Evolutionary conservation across 2,797 vertebrate genomes (phyloP).

Genomic region (Sebastes hubbsi): DNA sequence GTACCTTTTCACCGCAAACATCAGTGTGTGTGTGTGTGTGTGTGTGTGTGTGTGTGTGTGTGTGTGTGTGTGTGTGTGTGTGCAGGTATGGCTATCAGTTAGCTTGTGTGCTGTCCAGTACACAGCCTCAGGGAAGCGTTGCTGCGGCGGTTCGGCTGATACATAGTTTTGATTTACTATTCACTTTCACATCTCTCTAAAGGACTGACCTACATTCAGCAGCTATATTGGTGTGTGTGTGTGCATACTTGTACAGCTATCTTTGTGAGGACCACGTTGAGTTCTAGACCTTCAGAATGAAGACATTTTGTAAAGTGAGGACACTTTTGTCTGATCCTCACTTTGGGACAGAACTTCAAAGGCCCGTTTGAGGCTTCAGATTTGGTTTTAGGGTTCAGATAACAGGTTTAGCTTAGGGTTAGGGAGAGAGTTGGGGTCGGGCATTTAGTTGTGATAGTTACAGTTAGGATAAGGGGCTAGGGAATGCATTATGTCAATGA

Average conservation of each 20-base stretch:
- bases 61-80: not conserved
- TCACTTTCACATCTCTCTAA: slow-evolving; percentile 74
- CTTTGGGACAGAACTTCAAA: too few species aligned
- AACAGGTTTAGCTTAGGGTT: too few species aligned
- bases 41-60: not conserved
- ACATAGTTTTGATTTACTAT: slow-evolving; percentile 81
- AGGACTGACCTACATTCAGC: slow-evolving; percentile 80
- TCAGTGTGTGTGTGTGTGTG: not conserved
- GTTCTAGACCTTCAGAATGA: too few species aligned
- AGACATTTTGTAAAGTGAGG: too few species aligned
- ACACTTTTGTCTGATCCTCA: too few species aligned
- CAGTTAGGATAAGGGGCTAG: too few species aligned
- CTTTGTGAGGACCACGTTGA: not conserved
- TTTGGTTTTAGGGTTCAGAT: too few species aligned
- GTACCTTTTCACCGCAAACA: slow-evolving; percentile 10
- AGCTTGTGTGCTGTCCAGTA: slow-evolving; percentile 22
- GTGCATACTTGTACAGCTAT: not conserved
- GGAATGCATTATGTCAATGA: too few species aligned
- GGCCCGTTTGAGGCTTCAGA: too few species aligned
- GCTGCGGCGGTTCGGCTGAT: slow-evolving; percentile 56
- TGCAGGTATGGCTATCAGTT: not conserved
- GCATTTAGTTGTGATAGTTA: too few species aligned
- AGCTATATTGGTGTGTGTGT: slow-evolving; percentile 29
- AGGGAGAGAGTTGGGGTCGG: too few species aligned
- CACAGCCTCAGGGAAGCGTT: slow-evolving; percentile 41